Conservation (phyloP, 2,113 vertebrate genomes). For the Bubo blakistoni region DNA sequence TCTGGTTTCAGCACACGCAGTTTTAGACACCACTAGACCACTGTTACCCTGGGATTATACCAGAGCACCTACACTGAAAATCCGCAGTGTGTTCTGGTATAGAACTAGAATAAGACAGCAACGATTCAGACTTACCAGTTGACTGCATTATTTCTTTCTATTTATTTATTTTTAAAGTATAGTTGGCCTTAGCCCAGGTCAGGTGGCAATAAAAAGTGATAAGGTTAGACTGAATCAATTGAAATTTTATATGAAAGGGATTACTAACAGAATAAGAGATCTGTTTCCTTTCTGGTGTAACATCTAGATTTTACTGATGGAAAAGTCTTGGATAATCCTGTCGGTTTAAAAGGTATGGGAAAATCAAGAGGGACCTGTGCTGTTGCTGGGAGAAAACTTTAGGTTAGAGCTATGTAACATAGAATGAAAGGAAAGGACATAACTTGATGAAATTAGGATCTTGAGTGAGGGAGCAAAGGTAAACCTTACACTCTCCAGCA, state of each 20-base stretch:
- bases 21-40: not conserved
- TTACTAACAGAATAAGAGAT: not conserved
- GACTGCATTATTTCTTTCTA: not conserved
- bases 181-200: not conserved
- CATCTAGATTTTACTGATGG: not conserved
- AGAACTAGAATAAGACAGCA: not conserved
- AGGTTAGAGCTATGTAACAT: not conserved
- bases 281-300: not conserved
- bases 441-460: slow-evolving; percentile 30
- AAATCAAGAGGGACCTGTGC: not conserved
- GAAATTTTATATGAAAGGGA: not conserved
- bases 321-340: not conserved
- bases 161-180: not conserved
- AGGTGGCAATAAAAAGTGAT: not conserved
- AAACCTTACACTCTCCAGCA: slow-evolving; percentile 31
- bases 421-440: slow-evolving; percentile 10
- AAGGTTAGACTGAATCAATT: not conserved
- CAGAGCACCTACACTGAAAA: not conserved
- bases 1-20: not conserved
- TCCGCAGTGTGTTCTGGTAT: not conserved
- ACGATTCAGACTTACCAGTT: not conserved
- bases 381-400: not conserved
- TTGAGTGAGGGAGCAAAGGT: slow-evolving; percentile 16
- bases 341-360: not conserved
- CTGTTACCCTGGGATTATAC: not conserved